Percentiles rank a stretch among this genome's conserved stretches.
These are phyloP conservation scores for Empidonax alnorum DNA, from an alignment of 2,113 vertebrate species.

Conservation along the genomic window DNA sequence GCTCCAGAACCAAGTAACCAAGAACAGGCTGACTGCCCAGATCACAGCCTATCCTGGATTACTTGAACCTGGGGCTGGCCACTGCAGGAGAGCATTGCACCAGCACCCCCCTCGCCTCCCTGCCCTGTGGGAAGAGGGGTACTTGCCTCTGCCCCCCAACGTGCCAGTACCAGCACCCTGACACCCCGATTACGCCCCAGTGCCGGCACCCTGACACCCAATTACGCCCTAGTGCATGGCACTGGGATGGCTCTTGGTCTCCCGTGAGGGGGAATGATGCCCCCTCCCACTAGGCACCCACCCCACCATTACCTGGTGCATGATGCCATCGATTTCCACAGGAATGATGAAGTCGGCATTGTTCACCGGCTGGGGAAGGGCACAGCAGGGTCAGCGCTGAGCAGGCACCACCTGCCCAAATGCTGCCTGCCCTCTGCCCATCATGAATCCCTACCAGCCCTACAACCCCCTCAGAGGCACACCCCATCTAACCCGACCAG, in stretches of 20 bases:
- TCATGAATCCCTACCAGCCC: neutral
- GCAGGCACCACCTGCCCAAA: neutral
- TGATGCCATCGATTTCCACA: constrained; percentile 92
- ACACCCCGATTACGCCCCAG: neutral
- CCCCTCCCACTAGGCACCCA: neutral
- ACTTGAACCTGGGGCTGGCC: constrained; percentile 93
- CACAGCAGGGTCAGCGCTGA: neutral
- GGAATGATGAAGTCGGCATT: constrained; percentile 96
- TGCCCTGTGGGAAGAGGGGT: neutral
- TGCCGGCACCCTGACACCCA: neutral
- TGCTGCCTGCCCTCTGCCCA: neutral
- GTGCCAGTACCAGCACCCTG: neutral
- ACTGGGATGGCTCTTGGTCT: accelerated
- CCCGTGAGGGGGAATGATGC: accelerated
- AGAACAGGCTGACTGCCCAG: constrained; percentile 90
- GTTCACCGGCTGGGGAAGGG: constrained; percentile 83
- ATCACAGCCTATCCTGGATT: constrained; percentile 99
- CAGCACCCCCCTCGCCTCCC: neutral
- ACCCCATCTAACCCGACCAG: neutral
- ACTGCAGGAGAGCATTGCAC: neutral
- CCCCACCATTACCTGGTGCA: constrained; percentile 84
- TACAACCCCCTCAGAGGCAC: neutral
- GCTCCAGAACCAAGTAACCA: constrained; percentile 98
- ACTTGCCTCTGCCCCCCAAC: accelerated
- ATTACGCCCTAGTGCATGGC: accelerated